phyloP scores from a whole-genome alignment of 2,113 vertebrate species.

The Alces alces region DNA sequence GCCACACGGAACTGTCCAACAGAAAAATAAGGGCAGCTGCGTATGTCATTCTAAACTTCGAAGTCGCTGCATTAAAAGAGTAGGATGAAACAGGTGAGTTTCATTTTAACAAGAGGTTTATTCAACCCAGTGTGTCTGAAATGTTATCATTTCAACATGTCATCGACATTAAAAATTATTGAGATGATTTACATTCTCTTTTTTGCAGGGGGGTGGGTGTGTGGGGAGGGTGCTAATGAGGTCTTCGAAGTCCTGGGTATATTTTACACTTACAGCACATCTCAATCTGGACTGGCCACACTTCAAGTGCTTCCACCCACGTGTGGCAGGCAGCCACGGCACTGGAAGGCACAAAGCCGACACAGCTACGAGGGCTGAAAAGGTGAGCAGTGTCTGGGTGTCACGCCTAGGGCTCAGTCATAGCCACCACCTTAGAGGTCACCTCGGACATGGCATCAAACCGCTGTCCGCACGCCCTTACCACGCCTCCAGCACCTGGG shows the following conservation, averaged over 20 bases:
- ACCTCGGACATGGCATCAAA: neutral
- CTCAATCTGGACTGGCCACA: neutral
- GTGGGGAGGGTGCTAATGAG: no score
- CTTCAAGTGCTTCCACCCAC: neutral
- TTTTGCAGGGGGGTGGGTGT: neutral
- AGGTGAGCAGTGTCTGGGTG: neutral
- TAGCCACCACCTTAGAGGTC: neutral
- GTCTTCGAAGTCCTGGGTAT: neutral
- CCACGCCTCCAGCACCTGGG: accelerated
- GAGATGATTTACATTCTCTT: neutral
- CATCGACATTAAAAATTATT: neutral
- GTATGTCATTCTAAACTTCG: neutral
- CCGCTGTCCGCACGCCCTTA: neutral
- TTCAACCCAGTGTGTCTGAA: neutral
- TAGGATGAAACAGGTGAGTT: neutral
- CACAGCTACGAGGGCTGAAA: neutral
- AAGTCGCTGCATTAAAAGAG: neutral
- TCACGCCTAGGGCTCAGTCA: accelerated
- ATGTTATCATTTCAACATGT: neutral
- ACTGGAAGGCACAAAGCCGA: neutral
- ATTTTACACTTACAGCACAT: neutral
- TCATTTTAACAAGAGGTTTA: neutral
- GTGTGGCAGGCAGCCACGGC: neutral
- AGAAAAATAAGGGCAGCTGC: neutral
- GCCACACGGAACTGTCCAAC: neutral